A percentile compares a stretch with the other conserved stretches of the same genome.
Conservation (phyloP, 2,888 invertebrate species). For the Epinotia brunnichana region DNA sequence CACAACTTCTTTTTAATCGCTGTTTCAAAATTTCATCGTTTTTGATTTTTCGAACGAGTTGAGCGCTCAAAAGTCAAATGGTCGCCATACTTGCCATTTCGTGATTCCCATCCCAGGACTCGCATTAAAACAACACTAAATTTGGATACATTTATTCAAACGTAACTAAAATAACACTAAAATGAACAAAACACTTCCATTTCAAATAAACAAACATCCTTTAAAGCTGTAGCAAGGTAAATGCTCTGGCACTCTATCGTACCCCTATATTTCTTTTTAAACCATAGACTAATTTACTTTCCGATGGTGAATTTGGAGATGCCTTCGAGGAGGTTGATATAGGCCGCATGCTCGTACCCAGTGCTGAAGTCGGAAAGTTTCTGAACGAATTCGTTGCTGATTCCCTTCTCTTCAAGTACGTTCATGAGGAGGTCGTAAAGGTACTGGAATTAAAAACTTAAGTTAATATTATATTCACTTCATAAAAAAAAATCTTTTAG, state of each 20-base stretch:
- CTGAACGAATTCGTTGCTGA: constrained; percentile 96
- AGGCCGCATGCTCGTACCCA: constrained; percentile 95
- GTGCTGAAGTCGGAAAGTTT: constrained; percentile 95
- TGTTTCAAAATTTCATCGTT: too few species aligned
- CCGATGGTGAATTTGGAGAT: constrained; percentile 93
- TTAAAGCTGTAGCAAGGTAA: constrained; percentile 78
- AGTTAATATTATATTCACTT: too few species aligned
- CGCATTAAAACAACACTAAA: constrained; percentile 38
- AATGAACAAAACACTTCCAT: constrained; percentile 60
- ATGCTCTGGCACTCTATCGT: constrained; percentile 56
- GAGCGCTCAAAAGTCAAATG: too few species aligned
- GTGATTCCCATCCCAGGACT: background rate
- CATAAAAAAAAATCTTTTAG: too few species aligned
- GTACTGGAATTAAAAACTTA: constrained; percentile 85
- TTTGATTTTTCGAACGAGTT: too few species aligned
- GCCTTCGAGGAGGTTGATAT: constrained; percentile 93
- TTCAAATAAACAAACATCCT: constrained; percentile 67
- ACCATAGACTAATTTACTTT: constrained; percentile 59
- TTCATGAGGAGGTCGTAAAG: constrained; percentile 97
- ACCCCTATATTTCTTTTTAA: background rate
- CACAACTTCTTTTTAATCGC: too few species aligned
- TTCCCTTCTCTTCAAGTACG: constrained; percentile 96
- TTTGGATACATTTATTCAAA: constrained; percentile 63
- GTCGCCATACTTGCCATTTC: too few species aligned
- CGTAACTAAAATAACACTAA: constrained; percentile 66